Evolutionary conservation across 2,888 invertebrate genomes (phyloP).

Genomic region (Tupiocoris notatus): DNA sequence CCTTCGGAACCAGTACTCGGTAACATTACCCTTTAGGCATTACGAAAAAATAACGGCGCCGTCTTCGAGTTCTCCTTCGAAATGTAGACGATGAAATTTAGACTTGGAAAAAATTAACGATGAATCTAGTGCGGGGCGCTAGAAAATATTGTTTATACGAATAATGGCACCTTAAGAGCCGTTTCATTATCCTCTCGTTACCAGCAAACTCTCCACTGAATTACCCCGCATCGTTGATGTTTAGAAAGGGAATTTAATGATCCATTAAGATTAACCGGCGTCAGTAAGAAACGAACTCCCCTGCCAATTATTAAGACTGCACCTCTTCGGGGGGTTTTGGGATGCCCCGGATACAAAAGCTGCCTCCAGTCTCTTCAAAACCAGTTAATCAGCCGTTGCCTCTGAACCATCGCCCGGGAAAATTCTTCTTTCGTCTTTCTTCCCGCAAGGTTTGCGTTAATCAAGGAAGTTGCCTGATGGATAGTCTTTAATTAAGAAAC

Average conservation of each 20-base stretch:
- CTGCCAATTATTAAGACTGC: background rate
- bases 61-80: too few relatives aligned
- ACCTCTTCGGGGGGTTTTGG: background rate
- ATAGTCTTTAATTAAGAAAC: constrained; percentile 37
- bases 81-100: too few relatives aligned
- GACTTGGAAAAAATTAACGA: too few relatives aligned
- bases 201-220: background rate
- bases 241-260: background rate
- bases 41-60: too few relatives aligned
- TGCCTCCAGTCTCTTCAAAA: background rate
- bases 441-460: constrained; percentile 21
- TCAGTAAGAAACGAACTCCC: background rate
- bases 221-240: background rate
- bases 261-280: background rate
- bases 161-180: background rate
- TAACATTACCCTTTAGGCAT: too few relatives aligned
- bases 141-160: too few relatives aligned
- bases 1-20: too few relatives aligned
- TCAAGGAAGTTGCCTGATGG: constrained; percentile 36
- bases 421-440: background rate
- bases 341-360: background rate
- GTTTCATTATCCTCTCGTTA: background rate
- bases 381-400: background rate
- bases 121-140: too few relatives aligned
- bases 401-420: background rate